Percentiles rank a stretch among this genome's conserved stretches.
These are phyloP conservation scores for Tetraodon nigroviridis DNA, from an alignment of 2,113 vertebrate species.

Conservation along the genomic window DNA sequence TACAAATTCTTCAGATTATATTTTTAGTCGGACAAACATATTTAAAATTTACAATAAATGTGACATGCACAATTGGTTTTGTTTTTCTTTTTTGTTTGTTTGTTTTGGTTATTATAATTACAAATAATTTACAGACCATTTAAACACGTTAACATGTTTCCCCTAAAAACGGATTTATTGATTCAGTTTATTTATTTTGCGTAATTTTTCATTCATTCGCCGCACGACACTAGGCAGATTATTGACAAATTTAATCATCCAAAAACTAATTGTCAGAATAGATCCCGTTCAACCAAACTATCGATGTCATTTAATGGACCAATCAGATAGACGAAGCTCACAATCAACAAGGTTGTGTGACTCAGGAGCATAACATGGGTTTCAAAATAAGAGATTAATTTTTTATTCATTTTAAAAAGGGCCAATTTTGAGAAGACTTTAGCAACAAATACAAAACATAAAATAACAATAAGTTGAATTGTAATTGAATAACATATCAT, in stretches of 20 bases:
- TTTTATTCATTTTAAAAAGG: neutral
- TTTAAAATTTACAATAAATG: neutral
- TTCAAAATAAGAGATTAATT: constrained; percentile 42
- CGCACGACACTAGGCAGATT: no score
- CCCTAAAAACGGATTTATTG: no score
- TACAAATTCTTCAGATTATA: no score
- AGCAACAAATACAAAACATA: neutral
- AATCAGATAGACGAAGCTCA: constrained; percentile 34
- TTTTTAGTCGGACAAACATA: no score
- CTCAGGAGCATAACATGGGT: neutral
- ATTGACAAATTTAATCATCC: neutral
- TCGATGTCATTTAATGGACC: constrained; percentile 37
- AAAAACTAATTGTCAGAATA: neutral
- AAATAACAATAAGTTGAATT: neutral
- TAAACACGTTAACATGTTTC: no score
- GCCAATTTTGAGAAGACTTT: neutral
- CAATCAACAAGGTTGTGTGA: constrained; percentile 56
- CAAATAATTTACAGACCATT: neutral
- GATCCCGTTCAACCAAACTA: constrained; percentile 13
- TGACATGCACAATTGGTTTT: no score
- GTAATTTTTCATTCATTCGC: no score
- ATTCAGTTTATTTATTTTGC: no score
- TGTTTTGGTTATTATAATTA: neutral
- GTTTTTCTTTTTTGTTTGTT: neutral
- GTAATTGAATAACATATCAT: neutral